Base-by-base conservation (phyloP, 2,888 invertebrate genomes). In the Hofmannophila pseudospretella region DNA sequence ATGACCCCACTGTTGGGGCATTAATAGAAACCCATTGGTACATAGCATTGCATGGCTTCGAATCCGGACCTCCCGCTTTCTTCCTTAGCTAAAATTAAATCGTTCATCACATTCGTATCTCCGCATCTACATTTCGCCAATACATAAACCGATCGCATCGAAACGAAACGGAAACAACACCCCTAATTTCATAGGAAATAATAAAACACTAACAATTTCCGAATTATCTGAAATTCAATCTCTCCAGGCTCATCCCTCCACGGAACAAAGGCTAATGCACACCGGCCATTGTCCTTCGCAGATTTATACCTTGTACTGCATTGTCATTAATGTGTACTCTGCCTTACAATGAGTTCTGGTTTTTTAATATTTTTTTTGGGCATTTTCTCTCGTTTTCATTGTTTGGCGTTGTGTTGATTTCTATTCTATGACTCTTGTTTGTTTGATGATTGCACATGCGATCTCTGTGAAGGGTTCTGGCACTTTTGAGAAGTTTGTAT, bases 221-320 rank as follows among this genome's bases (percentile, higher is more conserved):
- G 73, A 70, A 78, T 80, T 82, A 84, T 82, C 81, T 75, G 69
- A 71, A 74, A 78, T 80, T 77, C 80, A 78, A 82, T 80, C 79
- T 82, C 77, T 79, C 79, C 75, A 73, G 74, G 75, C 68, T 67
- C 71, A 68, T 74, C 74, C 74, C 71, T 79, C 79, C 75, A 74
- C 68, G 70, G 63, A 64, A 76, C 81, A 79, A 78, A 75, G 76
- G 78, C 73, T 75, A 76, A 75, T 75, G 69, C 69, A 58, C 58
- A 63, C 50, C 54, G 58, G 66, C 73, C 62, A 78, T 85, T 85
- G 84, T 85, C 72, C 74, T 58, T 54, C 54, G 60, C 66, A 76
- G 80, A 80, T 81, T 80, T 81, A 80, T 81, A 77, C 74, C 66
- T 69, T 67, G 71, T 63, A 61, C 63, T 70, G 74, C 69, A 68